A percentile compares a stretch with the other conserved stretches of the same genome.
phyloP scores from a whole-genome alignment of 2,888 invertebrate genomes.

The Parthenolecanium corni region DNA sequence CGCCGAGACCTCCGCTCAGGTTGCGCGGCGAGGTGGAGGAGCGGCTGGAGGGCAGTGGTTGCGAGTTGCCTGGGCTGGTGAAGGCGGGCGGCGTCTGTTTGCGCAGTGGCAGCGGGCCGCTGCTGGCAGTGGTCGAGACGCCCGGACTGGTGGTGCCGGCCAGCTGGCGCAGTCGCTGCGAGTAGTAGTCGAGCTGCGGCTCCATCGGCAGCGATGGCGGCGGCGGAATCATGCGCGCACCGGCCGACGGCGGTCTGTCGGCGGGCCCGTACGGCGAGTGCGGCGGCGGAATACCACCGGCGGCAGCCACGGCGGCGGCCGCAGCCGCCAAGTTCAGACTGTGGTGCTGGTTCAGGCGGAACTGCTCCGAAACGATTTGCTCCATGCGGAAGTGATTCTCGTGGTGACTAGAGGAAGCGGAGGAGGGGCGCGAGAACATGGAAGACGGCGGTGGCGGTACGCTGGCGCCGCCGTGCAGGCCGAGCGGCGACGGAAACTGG shows the following conservation, averaged over 20 bases:
- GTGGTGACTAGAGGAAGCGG: slow-evolving; percentile 55
- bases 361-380: slow-evolving; percentile 69
- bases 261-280: slow-evolving; percentile 34
- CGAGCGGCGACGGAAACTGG: slow-evolving; percentile 48
- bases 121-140: slow-evolving; percentile 47
- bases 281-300: slow-evolving; percentile 42
- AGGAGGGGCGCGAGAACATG: slow-evolving; percentile 58
- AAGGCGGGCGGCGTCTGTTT: slow-evolving; percentile 40
- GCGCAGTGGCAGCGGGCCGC: slow-evolving; percentile 38
- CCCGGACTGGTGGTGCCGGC: slow-evolving; percentile 91
- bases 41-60: slow-evolving; percentile 46
- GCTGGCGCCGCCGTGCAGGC: slow-evolving; percentile 32
- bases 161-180: slow-evolving; percentile 97
- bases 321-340: slow-evolving; percentile 61
- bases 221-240: slow-evolving; percentile 15
- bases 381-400: slow-evolving; percentile 73
- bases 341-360: slow-evolving; percentile 53
- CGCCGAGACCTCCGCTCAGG: slow-evolving; percentile 37
- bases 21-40: slow-evolving; percentile 58
- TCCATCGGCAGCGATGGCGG: slow-evolving; percentile 46
- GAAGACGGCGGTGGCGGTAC: slow-evolving; percentile 35
- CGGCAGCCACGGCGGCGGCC: slow-evolving; percentile 54
- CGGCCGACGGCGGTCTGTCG: slow-evolving; percentile 26
- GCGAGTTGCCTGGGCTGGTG: slow-evolving; percentile 40
- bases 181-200: slow-evolving; percentile 96